Percentiles rank a stretch among this genome's conserved stretches.
Conservation (phyloP, 2,888 invertebrate genomes). For the Macaria notata region DNA sequence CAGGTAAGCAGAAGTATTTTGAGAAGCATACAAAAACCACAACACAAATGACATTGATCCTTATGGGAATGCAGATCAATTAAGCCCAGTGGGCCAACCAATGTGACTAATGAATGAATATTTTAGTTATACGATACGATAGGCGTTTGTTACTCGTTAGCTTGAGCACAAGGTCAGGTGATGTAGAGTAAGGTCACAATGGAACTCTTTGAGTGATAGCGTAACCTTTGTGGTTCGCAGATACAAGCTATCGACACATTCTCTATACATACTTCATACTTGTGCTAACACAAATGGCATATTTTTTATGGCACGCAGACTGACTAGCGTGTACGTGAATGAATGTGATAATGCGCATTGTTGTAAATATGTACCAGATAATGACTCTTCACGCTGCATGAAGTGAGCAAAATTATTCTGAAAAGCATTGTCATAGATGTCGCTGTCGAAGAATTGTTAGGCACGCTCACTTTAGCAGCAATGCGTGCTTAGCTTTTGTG, state of each 20-base stretch:
- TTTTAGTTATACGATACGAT: conserved; percentile 47
- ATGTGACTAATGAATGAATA: conserved; percentile 57
- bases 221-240: conserved; percentile 67
- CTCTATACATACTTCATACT: conserved; percentile 8
- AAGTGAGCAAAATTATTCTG: conserved; percentile 9
- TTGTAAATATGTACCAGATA: conserved; percentile 7
- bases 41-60: conserved; percentile 46
- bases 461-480: background rate
- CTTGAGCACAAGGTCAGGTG: conserved; percentile 68
- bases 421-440: conserved; percentile 2
- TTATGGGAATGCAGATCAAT: conserved; percentile 59
- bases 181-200: conserved; percentile 75
- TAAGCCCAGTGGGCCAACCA: conserved; percentile 61
- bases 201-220: conserved; percentile 73
- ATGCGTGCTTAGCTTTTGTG: background rate
- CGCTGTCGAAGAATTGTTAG: background rate
- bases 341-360: conserved; percentile 20
- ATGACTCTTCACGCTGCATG: conserved; percentile 3
- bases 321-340: conserved; percentile 14
- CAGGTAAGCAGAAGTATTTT: no score
- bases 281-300: conserved; percentile 20
- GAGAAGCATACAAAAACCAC: conserved; percentile 24
- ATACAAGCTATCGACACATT: conserved; percentile 40
- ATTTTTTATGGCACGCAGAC: conserved; percentile 20
- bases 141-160: conserved; percentile 58